Evolutionary conservation across 37 sponge, comb jelly and placozoan genomes (phyloP), one percentile per base, ranked within the genome.

Genomic region (Aphrocallistes beatrix): DNA sequence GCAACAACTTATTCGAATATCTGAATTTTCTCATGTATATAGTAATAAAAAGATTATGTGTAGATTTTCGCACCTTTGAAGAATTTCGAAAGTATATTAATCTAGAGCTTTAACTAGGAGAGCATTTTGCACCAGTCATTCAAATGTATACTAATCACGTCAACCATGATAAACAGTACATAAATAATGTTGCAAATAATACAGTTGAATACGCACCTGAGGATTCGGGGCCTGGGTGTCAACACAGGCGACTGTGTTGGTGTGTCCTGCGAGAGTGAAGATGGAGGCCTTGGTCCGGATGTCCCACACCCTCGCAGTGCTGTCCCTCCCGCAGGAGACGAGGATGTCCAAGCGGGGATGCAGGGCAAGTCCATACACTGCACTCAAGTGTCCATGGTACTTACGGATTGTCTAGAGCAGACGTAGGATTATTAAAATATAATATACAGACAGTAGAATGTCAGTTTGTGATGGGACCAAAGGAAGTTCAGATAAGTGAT

Each of bases 311-410:
- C 99, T 84, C 50, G 94, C 96, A 23, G 94, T 85, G 6, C 96
- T 87, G 86, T 98, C 99, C 6, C 99, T 87, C 0, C 96, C 93
- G 69, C 94, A 90, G 51, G 96, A 91, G 39, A 95, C 84, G 34
- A 98, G 86, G 17, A 98, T 87, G 84, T 98, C 99, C 51, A 98
- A 88, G 38, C 96, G 90, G 16, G 99, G 99, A 81, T 98, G 99
- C 1, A 98, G 83, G 16, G 92, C 85, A 69, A 98, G 51, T 19
- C 86, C 86, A 83, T 98, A 90, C 1, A 98, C 96, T 39, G 91
- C 99, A 90, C 99, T 98, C 36, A 98, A 86, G 48, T 98, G 99
- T 51, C 99, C 99, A 82, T 98, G 99, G 81, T 98, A 98, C 82
- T 98, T 96, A 32, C 99, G 89, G 19, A 98, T 85, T 36, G 93